A percentile compares a stretch with the other conserved stretches of the same genome.
Conservation (phyloP, 2,888 invertebrate genomes). For the Actias luna region DNA sequence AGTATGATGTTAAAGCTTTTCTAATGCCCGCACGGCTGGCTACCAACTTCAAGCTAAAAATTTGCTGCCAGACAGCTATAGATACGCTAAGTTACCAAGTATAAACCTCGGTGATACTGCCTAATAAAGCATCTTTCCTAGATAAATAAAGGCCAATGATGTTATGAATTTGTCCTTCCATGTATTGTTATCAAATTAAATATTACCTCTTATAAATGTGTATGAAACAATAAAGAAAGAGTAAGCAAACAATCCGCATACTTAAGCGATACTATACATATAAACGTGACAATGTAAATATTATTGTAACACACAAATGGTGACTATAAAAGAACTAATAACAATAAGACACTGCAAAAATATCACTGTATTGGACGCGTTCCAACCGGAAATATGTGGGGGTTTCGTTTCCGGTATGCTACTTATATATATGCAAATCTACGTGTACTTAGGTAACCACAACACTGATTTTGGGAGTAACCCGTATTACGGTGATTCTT, state of each 20-base stretch:
- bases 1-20: too few relatives aligned
- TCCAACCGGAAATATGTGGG: slow-evolving; percentile 30
- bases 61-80: too few relatives aligned
- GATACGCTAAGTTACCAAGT: too few relatives aligned
- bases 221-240: not conserved
- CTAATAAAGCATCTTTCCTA: too few relatives aligned
- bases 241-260: not conserved
- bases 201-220: too few relatives aligned
- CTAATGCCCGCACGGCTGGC: too few relatives aligned
- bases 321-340: slow-evolving; percentile 34
- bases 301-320: slow-evolving; percentile 16
- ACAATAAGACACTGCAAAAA: slow-evolving; percentile 40
- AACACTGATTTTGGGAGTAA: not conserved
- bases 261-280: not conserved
- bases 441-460: not conserved
- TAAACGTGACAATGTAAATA: slow-evolving; percentile 9
- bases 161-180: too few relatives aligned
- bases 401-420: slow-evolving; percentile 1
- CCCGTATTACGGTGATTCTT: not conserved
- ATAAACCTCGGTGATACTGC: too few relatives aligned
- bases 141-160: too few relatives aligned
- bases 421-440: not conserved
- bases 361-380: slow-evolving; percentile 34
- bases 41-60: too few relatives aligned
- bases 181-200: too few relatives aligned